Conservation (phyloP, 2,797 vertebrate species). For the Psittacula echo region DNA sequence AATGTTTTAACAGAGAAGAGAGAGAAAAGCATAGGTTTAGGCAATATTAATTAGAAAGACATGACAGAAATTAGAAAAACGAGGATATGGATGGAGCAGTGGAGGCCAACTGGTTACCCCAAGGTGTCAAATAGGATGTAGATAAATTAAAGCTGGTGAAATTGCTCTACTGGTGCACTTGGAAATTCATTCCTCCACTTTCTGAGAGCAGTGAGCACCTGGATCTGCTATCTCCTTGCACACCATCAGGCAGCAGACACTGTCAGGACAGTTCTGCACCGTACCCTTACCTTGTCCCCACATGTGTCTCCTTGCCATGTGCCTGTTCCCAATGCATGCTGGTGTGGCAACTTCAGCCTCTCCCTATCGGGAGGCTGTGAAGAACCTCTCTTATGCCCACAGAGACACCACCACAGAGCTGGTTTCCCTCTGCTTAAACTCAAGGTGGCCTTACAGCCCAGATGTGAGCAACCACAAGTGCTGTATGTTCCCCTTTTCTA, state of each 20-base stretch:
- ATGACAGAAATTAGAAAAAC: conserved; percentile 38
- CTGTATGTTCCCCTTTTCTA: background rate
- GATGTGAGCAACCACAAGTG: background rate
- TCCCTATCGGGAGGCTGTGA: background rate
- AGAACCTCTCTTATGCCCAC: background rate
- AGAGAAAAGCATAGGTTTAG: background rate
- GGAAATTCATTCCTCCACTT: background rate
- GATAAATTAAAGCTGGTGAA: conserved; percentile 32
- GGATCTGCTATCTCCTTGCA: background rate
- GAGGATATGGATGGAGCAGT: background rate
- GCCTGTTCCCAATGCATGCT: background rate
- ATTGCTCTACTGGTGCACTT: background rate
- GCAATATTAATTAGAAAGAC: conserved; percentile 39
- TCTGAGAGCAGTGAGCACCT: background rate
- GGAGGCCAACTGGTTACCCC: conserved; percentile 15
- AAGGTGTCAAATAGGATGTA: conserved; percentile 19
- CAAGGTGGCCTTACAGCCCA: background rate
- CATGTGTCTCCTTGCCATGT: background rate
- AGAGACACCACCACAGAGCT: background rate
- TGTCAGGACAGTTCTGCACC: background rate
- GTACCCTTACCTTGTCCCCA: background rate
- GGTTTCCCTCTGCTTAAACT: background rate
- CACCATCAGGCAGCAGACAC: background rate
- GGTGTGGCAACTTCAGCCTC: background rate
- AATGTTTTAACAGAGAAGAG: conserved; percentile 18